A percentile compares a stretch with the other conserved stretches of the same genome.
Evolutionary conservation across 2,888 invertebrate species (phyloP).

Genomic region (Liodrosophila aerea): DNA sequence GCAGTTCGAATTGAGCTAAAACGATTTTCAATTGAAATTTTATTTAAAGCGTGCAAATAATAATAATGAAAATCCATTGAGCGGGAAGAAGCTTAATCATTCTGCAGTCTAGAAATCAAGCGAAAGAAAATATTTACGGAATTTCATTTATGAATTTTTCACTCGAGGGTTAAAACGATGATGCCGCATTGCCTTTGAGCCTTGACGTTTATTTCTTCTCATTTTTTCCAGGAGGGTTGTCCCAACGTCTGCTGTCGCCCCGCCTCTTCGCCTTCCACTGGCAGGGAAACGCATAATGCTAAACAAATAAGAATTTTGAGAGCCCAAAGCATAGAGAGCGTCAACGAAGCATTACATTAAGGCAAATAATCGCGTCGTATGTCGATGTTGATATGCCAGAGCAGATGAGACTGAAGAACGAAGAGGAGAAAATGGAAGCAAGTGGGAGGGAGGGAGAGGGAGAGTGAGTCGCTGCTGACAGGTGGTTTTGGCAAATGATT

Average conservation of each 20-base stretch:
- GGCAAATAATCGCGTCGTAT: slow-evolving; percentile 61
- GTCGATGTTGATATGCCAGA: slow-evolving; percentile 31
- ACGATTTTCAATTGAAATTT: background rate
- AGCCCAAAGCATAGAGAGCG: slow-evolving; percentile 37
- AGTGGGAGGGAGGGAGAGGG: slow-evolving; percentile 7
- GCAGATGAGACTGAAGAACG: background rate
- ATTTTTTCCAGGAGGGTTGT: background rate
- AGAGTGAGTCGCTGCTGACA: slow-evolving; percentile 46
- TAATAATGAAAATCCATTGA: background rate
- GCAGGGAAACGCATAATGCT: slow-evolving; percentile 57
- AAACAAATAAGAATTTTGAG: slow-evolving; percentile 55
- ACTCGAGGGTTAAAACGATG: slow-evolving; percentile 45
- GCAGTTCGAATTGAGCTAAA: no score
- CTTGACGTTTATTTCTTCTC: background rate
- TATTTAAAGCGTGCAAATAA: background rate
- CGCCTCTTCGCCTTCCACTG: background rate
- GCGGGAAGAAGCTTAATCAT: slow-evolving; percentile 16
- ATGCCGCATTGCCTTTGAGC: slow-evolving; percentile 9
- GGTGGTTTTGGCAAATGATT: slow-evolving; percentile 63
- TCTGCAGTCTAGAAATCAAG: slow-evolving; percentile 49
- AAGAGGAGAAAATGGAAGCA: no score
- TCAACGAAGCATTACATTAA: slow-evolving; percentile 42
- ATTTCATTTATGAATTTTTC: slow-evolving; percentile 72
- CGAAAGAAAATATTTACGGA: slow-evolving; percentile 68
- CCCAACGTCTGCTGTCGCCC: background rate